phyloP scores from a whole-genome alignment of 2,888 invertebrate species.

The Pomacea canaliculata region DNA sequence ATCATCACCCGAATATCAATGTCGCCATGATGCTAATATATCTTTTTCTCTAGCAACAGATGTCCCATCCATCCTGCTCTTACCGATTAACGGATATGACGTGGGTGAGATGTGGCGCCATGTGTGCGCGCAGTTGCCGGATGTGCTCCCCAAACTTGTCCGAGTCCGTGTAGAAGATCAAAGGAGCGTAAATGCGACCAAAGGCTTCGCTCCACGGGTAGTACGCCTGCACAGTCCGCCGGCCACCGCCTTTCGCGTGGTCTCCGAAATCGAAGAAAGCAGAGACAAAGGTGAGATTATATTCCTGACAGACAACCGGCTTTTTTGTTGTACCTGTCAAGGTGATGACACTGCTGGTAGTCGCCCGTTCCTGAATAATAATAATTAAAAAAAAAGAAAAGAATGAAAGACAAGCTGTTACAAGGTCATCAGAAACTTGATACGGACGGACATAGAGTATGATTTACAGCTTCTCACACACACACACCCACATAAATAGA shows the following conservation, averaged over 20 bases:
- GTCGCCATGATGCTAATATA: no score
- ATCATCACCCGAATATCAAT: no score
- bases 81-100: background rate
- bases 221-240: background rate
- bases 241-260: background rate
- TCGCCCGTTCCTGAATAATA: no score
- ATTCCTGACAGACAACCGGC: no score
- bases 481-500: no score
- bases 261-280: background rate
- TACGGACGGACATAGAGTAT: no score
- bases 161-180: slow-evolving; percentile 3
- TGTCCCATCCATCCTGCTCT: background rate
- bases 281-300: background rate
- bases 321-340: no score
- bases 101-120: background rate
- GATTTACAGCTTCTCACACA: no score
- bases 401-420: no score
- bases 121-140: background rate
- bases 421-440: no score
- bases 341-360: no score
- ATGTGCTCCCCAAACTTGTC: background rate
- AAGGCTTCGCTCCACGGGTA: background rate
- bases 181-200: background rate
- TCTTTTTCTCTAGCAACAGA: background rate
- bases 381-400: no score